Evolutionary conservation across 92 coral and sea anemone species (phyloP).

Genomic region (Heteractis magnifica): DNA sequence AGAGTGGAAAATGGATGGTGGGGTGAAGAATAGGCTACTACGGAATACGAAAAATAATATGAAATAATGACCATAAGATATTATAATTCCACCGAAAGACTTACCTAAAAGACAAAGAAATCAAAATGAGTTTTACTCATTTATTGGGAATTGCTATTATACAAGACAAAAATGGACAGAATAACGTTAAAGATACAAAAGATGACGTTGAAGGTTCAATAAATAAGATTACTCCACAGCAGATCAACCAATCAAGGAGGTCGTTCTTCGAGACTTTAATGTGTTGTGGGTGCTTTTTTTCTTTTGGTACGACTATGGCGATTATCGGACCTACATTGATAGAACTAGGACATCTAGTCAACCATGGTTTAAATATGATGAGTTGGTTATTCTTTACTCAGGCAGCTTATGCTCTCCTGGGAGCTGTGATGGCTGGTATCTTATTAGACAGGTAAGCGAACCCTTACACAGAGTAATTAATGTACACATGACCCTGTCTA

Average conservation of each 20-base stretch:
- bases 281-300: constrained; percentile 87
- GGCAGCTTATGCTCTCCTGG: constrained; percentile 78
- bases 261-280: constrained; percentile 57
- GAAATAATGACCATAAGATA: neutral
- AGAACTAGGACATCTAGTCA: constrained; percentile 68
- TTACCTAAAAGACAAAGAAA: neutral
- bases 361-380: constrained; percentile 79
- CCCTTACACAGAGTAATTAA: too few relatives aligned
- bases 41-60: neutral
- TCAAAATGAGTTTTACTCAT: constrained; percentile 74
- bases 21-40: neutral
- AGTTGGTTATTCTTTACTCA: constrained; percentile 92
- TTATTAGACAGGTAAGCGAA: constrained; percentile 75
- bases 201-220: constrained; percentile 24
- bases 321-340: constrained; percentile 88
- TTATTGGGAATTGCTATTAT: constrained; percentile 73
- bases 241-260: constrained; percentile 32
- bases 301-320: constrained; percentile 92
- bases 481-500: too few relatives aligned
- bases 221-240: constrained; percentile 8
- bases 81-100: too few relatives aligned
- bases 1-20: neutral
- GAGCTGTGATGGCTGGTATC: constrained; percentile 88
- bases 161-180: constrained; percentile 53
- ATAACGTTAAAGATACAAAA: neutral